Base-by-base conservation (phyloP, 2,113 vertebrate genomes). In the Chrysemys picta region DNA sequence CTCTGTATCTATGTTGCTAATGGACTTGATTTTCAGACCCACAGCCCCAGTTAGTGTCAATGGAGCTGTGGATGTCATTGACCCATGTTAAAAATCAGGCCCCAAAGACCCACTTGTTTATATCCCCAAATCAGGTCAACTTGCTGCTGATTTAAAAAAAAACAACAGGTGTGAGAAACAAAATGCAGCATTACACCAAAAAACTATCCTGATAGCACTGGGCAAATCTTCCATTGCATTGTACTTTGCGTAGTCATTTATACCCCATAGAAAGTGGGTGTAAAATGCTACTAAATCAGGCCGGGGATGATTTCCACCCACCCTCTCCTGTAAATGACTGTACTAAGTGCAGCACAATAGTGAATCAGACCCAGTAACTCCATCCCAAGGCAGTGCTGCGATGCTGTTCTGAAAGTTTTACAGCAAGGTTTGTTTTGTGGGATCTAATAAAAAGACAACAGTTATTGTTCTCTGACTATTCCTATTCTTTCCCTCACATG, bases 381-480 rank as follows among this genome's bases (percentile, higher is more conserved):
- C 80, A 85, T 53, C 83, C 59, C 84, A n/a, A 76, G 92, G 42
- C 0, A 0, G 75, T 53, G n/a, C 35, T 25, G 6, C 93, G 85
- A 95, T 27, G 25, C 91, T 84, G 82, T 72, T 95, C 49, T 82
- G 81, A 91, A 84, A 53, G 27, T 90, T 95, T 94, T 53, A 89
- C 89, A 19, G 11, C 29, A 24, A 72, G 29, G 53, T 94, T 96
- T 93, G 80, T 94, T 96, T 93, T 87, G 59, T 56, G 0, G 2
- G n/a, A 7, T 65, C 89, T 84, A 78, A 54, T 54, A 27, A 85
- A 91, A 93, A 42, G 7, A 3, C 4, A 0, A 0, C 1, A 0
- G 56, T 89, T 91, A 90, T 87, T 89, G 50, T 93, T 94, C 69
- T 72, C 80, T 31, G 81, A 90, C 17, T 90, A 95, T 93, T 94